phyloP scores from a whole-genome alignment of 1,140 invertebrate species.

The Pseudomyrmex dendroicus region DNA sequence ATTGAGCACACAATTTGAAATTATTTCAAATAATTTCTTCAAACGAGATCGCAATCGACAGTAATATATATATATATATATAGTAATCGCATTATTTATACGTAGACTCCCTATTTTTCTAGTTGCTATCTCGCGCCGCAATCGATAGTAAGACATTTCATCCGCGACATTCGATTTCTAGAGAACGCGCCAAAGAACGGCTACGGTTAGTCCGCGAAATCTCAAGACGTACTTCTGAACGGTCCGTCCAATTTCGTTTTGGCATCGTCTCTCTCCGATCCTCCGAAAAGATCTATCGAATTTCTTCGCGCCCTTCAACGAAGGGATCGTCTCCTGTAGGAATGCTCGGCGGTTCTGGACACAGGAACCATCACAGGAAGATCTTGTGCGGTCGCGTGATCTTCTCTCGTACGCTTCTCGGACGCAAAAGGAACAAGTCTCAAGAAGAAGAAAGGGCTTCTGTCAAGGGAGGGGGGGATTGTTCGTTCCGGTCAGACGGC shows the following conservation, averaged over 20 bases:
- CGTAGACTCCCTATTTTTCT: neutral
- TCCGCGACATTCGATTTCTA: constrained; percentile 60
- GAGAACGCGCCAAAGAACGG: constrained; percentile 37
- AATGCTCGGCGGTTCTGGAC: constrained; percentile 30
- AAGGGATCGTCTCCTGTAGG: constrained; percentile 27
- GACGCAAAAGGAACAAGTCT: constrained; percentile 33
- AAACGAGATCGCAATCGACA: neutral
- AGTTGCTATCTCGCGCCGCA: constrained; percentile 1
- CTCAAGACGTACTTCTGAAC: constrained; percentile 36
- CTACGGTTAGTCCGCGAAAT: constrained; percentile 42
- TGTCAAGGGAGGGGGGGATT: constrained; percentile 20
- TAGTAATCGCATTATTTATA: constrained; percentile 15
- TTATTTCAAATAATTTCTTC: constrained; percentile 1
- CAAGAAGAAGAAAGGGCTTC: constrained; percentile 41
- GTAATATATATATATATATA: no score
- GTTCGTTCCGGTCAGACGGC: constrained; percentile 77
- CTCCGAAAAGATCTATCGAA: constrained; percentile 59
- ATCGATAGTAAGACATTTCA: constrained; percentile 50
- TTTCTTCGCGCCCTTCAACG: constrained; percentile 62
- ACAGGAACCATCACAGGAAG: constrained; percentile 39
- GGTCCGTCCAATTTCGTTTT: constrained; percentile 48
- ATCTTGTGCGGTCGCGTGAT: constrained; percentile 49
- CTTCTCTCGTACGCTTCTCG: constrained; percentile 4
- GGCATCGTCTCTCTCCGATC: constrained; percentile 38
- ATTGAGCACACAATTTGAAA: constrained; percentile 1